phyloP scores from a whole-genome alignment of 2,113 vertebrate species.

The Limanda limanda region DNA sequence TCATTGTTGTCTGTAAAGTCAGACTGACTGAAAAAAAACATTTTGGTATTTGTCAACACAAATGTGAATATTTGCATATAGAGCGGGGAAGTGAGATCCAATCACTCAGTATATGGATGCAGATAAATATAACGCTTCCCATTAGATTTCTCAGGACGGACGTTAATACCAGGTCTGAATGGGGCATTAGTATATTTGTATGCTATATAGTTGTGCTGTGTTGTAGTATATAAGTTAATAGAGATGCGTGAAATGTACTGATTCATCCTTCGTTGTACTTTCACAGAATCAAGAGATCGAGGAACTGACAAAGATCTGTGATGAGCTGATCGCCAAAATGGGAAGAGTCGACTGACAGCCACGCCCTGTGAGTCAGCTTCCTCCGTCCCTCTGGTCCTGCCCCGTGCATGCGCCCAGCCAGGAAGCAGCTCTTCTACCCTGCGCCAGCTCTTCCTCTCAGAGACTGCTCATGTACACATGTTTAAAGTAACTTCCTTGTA shows the following conservation, averaged over 20 bases:
- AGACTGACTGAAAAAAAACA: too few relatives aligned
- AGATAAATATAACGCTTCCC: too few relatives aligned
- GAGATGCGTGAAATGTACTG: not conserved
- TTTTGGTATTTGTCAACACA: too few relatives aligned
- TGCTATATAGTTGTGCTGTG: not conserved
- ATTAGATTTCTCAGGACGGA: too few relatives aligned
- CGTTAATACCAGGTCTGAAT: too few relatives aligned
- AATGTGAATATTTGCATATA: too few relatives aligned
- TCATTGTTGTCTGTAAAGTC: too few relatives aligned
- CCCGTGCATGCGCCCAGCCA: slow-evolving; percentile 55
- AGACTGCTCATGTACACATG: slow-evolving; percentile 50
- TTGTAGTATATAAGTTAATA: not conserved
- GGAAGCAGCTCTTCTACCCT: slow-evolving; percentile 32
- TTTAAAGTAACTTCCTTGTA: slow-evolving; percentile 46
- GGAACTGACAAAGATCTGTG: slow-evolving; percentile 98
- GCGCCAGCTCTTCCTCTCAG: slow-evolving; percentile 45
- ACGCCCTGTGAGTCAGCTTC: slow-evolving; percentile 5
- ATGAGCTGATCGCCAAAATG: slow-evolving; percentile 97
- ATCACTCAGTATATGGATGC: too few relatives aligned
- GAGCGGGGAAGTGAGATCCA: too few relatives aligned
- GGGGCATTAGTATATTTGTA: too few relatives aligned
- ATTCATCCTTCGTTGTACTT: not conserved
- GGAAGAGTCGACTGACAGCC: slow-evolving; percentile 87
- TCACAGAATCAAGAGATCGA: slow-evolving; percentile 96
- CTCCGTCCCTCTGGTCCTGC: slow-evolving; percentile 20